A percentile compares a stretch with the other conserved stretches of the same genome.
Evolutionary conservation across 2,888 invertebrate species (phyloP).

Genomic region (Nomada ferruginata): DNA sequence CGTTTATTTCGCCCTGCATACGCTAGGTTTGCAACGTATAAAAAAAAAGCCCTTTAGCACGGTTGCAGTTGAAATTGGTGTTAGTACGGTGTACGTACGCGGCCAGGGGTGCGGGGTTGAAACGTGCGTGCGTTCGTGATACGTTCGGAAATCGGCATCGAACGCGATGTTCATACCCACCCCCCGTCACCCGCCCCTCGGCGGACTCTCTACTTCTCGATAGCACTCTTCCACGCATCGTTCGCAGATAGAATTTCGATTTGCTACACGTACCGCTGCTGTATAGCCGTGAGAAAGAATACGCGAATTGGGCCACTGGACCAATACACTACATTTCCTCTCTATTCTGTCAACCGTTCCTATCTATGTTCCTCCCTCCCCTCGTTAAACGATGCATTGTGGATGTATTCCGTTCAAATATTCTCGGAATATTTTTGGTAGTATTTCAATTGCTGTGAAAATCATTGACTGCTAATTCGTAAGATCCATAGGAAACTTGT

Average conservation of each 20-base stretch:
- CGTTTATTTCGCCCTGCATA: slow-evolving; percentile 66
- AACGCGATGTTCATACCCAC: slow-evolving; percentile 63
- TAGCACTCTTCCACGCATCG: slow-evolving; percentile 57
- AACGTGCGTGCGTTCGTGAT: slow-evolving; percentile 30
- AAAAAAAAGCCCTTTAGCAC: slow-evolving; percentile 67
- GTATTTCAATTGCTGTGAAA: background rate
- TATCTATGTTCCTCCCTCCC: background rate
- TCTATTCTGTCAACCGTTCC: slow-evolving; percentile 26
- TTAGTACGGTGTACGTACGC: slow-evolving; percentile 41
- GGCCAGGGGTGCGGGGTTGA: background rate
- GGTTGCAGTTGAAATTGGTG: slow-evolving; percentile 71
- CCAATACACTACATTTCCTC: slow-evolving; percentile 58
- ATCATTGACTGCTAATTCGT: too few relatives aligned
- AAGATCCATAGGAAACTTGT: too few relatives aligned
- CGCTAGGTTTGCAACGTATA: slow-evolving; percentile 65
- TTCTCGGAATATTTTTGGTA: background rate
- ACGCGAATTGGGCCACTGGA: slow-evolving; percentile 68
- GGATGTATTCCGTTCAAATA: background rate
- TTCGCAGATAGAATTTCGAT: slow-evolving; percentile 69
- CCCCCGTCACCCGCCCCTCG: background rate
- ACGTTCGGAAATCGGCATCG: slow-evolving; percentile 61
- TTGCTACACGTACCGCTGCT: slow-evolving; percentile 57
- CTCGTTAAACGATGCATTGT: slow-evolving; percentile 27
- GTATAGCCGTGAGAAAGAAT: slow-evolving; percentile 64
- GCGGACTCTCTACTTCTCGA: slow-evolving; percentile 48